Conservation (phyloP, 2,888 invertebrate species). For the Rhabditoides inermis region DNA sequence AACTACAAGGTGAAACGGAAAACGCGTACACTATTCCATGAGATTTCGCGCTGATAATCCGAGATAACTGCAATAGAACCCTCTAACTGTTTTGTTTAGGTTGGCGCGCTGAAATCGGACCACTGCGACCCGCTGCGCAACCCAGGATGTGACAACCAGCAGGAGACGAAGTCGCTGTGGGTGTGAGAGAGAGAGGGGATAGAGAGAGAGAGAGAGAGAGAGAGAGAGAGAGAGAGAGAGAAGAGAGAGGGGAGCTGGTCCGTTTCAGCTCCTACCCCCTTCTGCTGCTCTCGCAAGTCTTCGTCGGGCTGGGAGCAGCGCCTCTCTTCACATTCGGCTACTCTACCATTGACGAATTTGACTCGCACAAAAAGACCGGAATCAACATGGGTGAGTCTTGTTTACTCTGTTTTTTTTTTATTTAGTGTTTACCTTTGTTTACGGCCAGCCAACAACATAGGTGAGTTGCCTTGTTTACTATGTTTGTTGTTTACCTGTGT, state of each 20-base stretch:
- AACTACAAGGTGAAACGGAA: constrained; percentile 15
- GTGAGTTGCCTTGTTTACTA: no score
- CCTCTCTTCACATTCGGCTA: constrained; percentile 36
- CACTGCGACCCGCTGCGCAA: constrained; percentile 4
- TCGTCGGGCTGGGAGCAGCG: constrained; percentile 30
- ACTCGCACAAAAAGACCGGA: constrained; percentile 27
- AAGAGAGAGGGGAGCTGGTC: constrained; percentile 1
- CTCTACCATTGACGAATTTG: constrained; percentile 33
- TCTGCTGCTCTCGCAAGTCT: constrained; percentile 25
- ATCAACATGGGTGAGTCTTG: constrained; percentile 21
- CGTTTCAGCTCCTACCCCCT: constrained; percentile 17
- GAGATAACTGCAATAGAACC: no score
- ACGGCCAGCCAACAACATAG: no score
- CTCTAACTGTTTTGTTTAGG: constrained; percentile 7
- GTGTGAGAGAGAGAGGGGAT: neutral
- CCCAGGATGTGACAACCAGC: no score
- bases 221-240: neutral
- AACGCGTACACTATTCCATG: no score
- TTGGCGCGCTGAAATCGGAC: constrained; percentile 12
- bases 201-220: neutral
- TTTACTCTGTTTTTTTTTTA: no score
- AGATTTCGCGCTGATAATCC: no score
- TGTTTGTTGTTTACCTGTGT: no score
- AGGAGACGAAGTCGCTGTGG: no score
- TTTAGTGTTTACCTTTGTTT: no score